A percentile compares a stretch with the other conserved stretches of the same genome.
phyloP scores from a whole-genome alignment of 2,888 invertebrate species.

The Lycia hirtaria region DNA sequence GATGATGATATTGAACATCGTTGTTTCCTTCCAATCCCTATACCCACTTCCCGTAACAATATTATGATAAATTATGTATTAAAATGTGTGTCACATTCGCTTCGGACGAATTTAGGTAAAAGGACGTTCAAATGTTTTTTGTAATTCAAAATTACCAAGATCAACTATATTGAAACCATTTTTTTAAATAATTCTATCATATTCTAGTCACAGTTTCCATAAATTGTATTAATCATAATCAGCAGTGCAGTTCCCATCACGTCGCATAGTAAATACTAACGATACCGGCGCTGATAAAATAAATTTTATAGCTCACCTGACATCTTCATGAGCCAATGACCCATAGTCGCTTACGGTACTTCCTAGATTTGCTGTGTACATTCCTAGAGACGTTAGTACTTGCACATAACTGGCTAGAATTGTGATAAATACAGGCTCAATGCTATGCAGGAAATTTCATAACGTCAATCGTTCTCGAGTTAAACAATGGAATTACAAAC shows the following conservation, averaged over 20 bases:
- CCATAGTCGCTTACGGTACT: constrained; percentile 75
- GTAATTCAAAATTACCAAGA: too few relatives aligned
- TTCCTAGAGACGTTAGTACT: constrained; percentile 54
- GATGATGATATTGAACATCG: too few relatives aligned
- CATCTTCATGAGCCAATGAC: constrained; percentile 78
- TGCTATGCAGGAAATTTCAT: constrained; percentile 12
- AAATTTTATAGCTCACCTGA: constrained; percentile 70
- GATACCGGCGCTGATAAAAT: constrained; percentile 60
- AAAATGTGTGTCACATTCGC: too few relatives aligned
- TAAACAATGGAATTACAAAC: neutral
- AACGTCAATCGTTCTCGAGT: neutral
- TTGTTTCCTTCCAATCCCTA: too few relatives aligned
- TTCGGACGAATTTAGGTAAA: too few relatives aligned
- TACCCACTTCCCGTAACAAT: too few relatives aligned
- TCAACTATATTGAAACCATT: too few relatives aligned
- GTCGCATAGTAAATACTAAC: constrained; percentile 60
- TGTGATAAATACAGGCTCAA: constrained; percentile 32
- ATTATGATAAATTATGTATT: too few relatives aligned
- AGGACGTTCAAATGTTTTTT: too few relatives aligned
- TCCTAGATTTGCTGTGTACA: constrained; percentile 61
- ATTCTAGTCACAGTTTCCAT: neutral
- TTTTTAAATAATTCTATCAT: neutral
- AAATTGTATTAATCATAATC: constrained; percentile 15
- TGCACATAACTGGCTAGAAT: constrained; percentile 40
- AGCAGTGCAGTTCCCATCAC: constrained; percentile 26